Percentiles rank a stretch among this genome's conserved stretches.
Evolutionary conservation across 2,797 vertebrate genomes (phyloP).

Genomic region (Staurois parvus): DNA sequence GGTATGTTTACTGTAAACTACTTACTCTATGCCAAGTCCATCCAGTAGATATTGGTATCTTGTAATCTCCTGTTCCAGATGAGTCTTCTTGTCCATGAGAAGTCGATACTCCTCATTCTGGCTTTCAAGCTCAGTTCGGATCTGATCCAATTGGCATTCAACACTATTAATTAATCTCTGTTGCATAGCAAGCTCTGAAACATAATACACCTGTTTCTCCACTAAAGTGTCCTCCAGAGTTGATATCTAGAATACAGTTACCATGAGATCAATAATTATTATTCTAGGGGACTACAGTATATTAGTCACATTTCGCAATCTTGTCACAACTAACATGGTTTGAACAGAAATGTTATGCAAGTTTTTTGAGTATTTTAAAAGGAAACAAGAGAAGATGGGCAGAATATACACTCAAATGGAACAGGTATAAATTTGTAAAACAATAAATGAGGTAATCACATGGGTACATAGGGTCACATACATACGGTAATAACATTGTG

Average conservation of each 20-base stretch:
- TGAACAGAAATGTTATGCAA: too few species aligned
- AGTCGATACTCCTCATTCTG: slow-evolving; percentile 75
- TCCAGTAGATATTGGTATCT: slow-evolving; percentile 51
- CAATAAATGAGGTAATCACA: too few species aligned
- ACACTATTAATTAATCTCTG: slow-evolving; percentile 71
- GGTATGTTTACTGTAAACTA: background rate
- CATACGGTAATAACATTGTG: background rate
- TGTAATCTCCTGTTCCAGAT: slow-evolving; percentile 81
- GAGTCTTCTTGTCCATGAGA: slow-evolving; percentile 80
- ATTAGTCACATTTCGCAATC: background rate
- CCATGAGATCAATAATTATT: background rate
- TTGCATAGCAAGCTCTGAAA: slow-evolving; percentile 67
- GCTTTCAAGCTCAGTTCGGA: slow-evolving; percentile 67
- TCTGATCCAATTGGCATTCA: slow-evolving; percentile 72
- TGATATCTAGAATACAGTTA: slow-evolving; percentile 27
- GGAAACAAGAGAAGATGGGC: too few species aligned
- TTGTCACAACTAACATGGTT: background rate
- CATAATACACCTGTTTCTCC: slow-evolving; percentile 22
- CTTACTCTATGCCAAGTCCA: slow-evolving; percentile 6
- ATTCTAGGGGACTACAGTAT: too few species aligned
- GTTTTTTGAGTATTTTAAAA: too few species aligned
- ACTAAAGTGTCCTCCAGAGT: background rate
- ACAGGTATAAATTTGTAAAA: too few species aligned
- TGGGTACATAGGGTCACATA: too few species aligned
- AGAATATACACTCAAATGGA: too few species aligned